phyloP scores from a whole-genome alignment of 2,888 invertebrate genomes.

The Cerastis rubricosa region DNA sequence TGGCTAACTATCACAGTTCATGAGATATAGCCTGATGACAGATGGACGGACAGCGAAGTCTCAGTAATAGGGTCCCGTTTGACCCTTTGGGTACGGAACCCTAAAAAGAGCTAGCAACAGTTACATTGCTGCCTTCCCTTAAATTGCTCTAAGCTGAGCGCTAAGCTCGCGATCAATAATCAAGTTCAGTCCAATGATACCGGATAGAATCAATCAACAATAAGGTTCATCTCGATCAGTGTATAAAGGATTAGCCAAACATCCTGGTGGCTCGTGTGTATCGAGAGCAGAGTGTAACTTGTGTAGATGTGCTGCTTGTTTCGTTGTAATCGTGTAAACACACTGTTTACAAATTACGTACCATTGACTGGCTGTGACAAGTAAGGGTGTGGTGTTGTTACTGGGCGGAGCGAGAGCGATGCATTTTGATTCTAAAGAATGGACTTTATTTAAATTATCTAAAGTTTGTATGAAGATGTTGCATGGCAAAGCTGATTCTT shows the following conservation, averaged over 20 bases:
- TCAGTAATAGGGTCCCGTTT: too few relatives aligned
- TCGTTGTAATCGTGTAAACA: not conserved
- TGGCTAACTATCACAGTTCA: too few relatives aligned
- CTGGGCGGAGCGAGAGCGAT: constrained; percentile 22
- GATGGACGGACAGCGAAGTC: too few relatives aligned
- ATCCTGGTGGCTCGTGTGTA: constrained; percentile 2
- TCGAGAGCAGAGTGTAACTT: not conserved
- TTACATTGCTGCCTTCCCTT: not conserved
- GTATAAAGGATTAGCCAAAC: constrained; percentile 31
- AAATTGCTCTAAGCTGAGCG: not conserved
- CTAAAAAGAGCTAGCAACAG: not conserved
- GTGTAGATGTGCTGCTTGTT: constrained; percentile 1
- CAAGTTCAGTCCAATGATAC: not conserved
- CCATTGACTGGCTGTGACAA: constrained; percentile 11
- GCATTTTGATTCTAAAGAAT: not conserved
- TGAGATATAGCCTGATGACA: too few relatives aligned
- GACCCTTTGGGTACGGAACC: too few relatives aligned
- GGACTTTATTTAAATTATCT: too few relatives aligned
- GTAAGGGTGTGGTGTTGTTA: constrained; percentile 16
- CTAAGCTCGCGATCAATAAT: not conserved
- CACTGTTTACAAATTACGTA: constrained; percentile 23
- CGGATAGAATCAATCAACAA: not conserved
- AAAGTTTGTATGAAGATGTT: too few relatives aligned
- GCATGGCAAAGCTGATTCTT: too few relatives aligned
- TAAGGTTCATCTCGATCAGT: not conserved